phyloP scores from a whole-genome alignment of 2,888 invertebrate genomes.

The Linnaemya vulpina region DNA sequence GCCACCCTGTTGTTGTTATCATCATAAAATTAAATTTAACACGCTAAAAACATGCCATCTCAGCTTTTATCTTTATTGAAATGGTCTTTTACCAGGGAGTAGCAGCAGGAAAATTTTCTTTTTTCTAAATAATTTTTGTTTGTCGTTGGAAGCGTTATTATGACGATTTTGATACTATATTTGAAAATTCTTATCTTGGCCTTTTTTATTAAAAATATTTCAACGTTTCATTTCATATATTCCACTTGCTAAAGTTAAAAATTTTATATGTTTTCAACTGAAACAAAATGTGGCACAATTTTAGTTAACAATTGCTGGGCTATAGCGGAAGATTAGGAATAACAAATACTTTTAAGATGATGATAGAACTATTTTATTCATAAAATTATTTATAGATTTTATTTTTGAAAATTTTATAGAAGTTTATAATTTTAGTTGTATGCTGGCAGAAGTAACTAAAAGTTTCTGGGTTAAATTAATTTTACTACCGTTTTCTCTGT shows the following conservation, averaged over 20 bases:
- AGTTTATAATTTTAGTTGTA: not conserved
- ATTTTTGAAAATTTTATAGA: not conserved
- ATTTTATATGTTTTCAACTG: not conserved
- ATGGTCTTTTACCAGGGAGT: not conserved
- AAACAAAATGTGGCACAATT: not conserved
- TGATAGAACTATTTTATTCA: not conserved
- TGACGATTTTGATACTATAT: not conserved
- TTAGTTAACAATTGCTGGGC: not conserved
- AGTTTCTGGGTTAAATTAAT: too few species aligned
- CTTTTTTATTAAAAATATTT: slow-evolving; percentile 12
- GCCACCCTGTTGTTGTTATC: slow-evolving; percentile 37
- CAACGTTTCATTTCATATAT: not conserved
- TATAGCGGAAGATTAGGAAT: not conserved
- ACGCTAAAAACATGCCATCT: slow-evolving; percentile 68
- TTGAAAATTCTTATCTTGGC: slow-evolving; percentile 51
- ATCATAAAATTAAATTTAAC: slow-evolving; percentile 70
- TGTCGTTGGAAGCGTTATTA: slow-evolving; percentile 17
- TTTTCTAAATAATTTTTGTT: slow-evolving; percentile 11
- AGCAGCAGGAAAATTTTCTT: slow-evolving; percentile 42
- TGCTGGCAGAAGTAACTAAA: too few species aligned
- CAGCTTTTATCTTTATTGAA: slow-evolving; percentile 63
- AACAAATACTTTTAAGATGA: not conserved
- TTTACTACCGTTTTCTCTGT: not conserved
- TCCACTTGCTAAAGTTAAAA: not conserved
- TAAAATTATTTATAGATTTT: not conserved